phyloP scores from a whole-genome alignment of 2,888 invertebrate species.

The Loripinus fragilis region DNA sequence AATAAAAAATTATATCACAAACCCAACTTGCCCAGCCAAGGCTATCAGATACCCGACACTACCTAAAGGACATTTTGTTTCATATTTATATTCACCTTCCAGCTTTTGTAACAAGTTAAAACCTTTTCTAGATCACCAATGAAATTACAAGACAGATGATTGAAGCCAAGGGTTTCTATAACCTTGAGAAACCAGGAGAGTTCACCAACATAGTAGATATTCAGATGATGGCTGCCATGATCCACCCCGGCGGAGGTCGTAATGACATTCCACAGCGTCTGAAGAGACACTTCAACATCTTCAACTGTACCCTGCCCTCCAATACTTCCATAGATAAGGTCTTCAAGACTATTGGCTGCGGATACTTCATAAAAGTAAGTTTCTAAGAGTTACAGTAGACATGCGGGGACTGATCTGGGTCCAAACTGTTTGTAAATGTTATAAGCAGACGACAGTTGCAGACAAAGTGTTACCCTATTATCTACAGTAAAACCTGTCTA shows the following conservation, averaged over 20 bases:
- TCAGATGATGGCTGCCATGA: slow-evolving; percentile 97
- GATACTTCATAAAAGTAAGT: slow-evolving; percentile 82
- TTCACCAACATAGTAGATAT: slow-evolving; percentile 96
- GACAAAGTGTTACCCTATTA: too few relatives aligned
- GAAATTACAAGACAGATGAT: slow-evolving; percentile 98
- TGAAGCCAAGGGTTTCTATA: slow-evolving; percentile 99
- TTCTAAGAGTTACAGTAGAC: too few relatives aligned
- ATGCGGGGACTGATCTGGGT: too few relatives aligned
- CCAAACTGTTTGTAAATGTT: too few relatives aligned
- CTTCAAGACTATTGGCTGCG: slow-evolving; percentile 87
- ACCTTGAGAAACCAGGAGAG: slow-evolving; percentile 98
- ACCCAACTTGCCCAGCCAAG: too few relatives aligned
- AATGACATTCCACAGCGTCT: slow-evolving; percentile 97
- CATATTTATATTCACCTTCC: too few relatives aligned
- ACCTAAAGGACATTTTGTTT: too few relatives aligned
- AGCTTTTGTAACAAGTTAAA: too few relatives aligned
- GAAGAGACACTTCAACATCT: slow-evolving; percentile 96
- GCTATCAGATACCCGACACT: too few relatives aligned
- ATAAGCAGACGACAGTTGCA: too few relatives aligned
- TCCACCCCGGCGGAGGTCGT: slow-evolving; percentile 92
- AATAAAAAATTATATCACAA: too few relatives aligned
- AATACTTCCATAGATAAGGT: slow-evolving; percentile 96
- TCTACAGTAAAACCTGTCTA: too few relatives aligned
- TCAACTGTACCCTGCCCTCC: slow-evolving; percentile 97
- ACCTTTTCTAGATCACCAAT: slow-evolving; percentile 82